Evolutionary conservation across 2,113 vertebrate species (phyloP).

Genomic region (Rhinopithecus roxellana): DNA sequence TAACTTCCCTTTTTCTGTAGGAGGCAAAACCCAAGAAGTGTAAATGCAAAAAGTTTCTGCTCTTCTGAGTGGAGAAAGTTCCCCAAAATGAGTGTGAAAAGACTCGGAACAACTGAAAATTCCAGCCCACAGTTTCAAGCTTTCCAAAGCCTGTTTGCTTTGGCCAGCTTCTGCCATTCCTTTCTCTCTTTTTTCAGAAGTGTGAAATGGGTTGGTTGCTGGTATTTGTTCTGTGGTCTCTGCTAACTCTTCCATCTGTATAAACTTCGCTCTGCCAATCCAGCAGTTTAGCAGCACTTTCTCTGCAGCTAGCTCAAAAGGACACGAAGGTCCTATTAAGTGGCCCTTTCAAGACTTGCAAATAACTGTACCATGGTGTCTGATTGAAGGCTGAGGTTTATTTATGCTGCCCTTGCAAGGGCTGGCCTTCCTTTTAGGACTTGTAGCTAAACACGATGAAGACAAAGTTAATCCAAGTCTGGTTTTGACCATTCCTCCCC

Average conservation of each 20-base stretch:
- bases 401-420: slow-evolving; percentile 8
- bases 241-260: slow-evolving; percentile 90
- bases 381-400: slow-evolving; percentile 36
- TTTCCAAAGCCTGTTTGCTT: slow-evolving; percentile 87
- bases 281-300: slow-evolving; percentile 82
- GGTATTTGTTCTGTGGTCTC: slow-evolving; percentile 89
- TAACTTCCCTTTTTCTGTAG: slow-evolving; percentile 60
- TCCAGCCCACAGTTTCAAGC: slow-evolving; percentile 83
- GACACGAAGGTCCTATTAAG: slow-evolving; percentile 81
- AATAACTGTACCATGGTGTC: slow-evolving; percentile 62
- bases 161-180: slow-evolving; percentile 85
- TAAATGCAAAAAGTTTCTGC: slow-evolving; percentile 66
- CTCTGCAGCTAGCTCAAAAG: slow-evolving; percentile 78
- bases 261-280: slow-evolving; percentile 86
- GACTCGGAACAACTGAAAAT: slow-evolving; percentile 81
- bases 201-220: slow-evolving; percentile 89
- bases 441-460: not conserved
- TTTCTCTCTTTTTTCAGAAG: slow-evolving; percentile 89
- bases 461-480: not conserved
- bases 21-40: slow-evolving; percentile 70
- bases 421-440: not conserved
- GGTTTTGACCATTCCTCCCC: not conserved
- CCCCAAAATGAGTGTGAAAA: slow-evolving; percentile 78
- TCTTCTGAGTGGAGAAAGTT: slow-evolving; percentile 73
- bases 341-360: slow-evolving; percentile 82